Conservation (phyloP, 35 echinoderm and acorn worm species). For the Diadema setosum region DNA sequence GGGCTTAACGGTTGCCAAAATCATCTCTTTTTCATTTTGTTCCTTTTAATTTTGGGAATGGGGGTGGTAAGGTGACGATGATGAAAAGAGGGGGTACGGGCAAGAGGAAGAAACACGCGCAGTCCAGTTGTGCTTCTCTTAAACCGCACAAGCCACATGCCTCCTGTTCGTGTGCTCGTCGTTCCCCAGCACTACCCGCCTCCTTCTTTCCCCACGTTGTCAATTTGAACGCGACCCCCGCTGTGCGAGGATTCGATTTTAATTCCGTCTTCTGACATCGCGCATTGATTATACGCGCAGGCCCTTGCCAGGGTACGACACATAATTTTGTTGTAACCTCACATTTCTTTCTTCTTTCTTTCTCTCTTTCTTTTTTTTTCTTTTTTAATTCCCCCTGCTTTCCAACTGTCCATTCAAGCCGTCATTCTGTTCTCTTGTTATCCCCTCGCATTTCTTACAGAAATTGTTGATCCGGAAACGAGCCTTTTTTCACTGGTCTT, state of each 20-base stretch:
- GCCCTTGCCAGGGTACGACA: too few relatives aligned
- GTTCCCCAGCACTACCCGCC: too few relatives aligned
- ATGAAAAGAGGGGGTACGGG: too few relatives aligned
- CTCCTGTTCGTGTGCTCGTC: too few relatives aligned
- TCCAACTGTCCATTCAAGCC: background rate
- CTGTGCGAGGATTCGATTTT: constrained; percentile 21
- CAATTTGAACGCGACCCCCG: background rate
- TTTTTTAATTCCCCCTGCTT: background rate
- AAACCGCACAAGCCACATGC: too few relatives aligned
- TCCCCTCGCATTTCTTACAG: background rate
- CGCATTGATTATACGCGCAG: background rate
- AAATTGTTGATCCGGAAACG: background rate
- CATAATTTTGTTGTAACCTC: too few relatives aligned
- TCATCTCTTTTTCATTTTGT: too few relatives aligned
- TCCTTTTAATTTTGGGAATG: too few relatives aligned
- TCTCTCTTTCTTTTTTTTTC: background rate
- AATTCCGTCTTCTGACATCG: background rate
- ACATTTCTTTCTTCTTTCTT: background rate
- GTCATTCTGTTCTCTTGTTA: background rate
- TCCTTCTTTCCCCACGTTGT: background rate
- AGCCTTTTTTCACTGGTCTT: background rate
- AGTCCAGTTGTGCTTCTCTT: too few relatives aligned
- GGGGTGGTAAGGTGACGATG: too few relatives aligned
- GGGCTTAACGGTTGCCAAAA: too few relatives aligned
- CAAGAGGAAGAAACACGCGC: too few relatives aligned